These are phyloP conservation scores for Cuculus canorus DNA, from an alignment of 2,797 vertebrate genomes.

Conservation along the genomic window DNA sequence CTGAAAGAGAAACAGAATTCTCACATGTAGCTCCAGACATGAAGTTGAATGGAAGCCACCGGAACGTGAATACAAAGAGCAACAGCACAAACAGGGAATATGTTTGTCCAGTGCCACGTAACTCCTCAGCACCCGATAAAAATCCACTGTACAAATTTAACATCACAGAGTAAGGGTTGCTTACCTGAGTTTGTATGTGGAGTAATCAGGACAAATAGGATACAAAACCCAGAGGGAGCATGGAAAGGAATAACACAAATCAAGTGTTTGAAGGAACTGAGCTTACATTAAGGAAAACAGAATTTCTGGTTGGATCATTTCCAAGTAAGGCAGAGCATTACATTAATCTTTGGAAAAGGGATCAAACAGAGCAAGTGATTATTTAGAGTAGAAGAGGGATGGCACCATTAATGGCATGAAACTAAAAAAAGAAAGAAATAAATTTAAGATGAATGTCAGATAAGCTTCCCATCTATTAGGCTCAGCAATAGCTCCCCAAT, in stretches of 20 bases:
- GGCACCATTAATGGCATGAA: conserved; percentile 43
- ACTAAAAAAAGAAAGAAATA: conserved; percentile 40
- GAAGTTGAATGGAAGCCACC: background rate
- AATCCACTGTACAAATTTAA: background rate
- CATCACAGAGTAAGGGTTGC: background rate
- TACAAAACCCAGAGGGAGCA: conserved; percentile 20
- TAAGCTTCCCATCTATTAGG: conserved; percentile 64
- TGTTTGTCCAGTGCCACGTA: background rate
- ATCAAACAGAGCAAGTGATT: conserved; percentile 59
- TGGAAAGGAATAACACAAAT: conserved; percentile 60
- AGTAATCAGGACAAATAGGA: background rate
- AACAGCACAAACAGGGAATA: background rate
- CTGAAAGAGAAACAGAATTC: background rate
- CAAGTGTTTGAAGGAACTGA: conserved; percentile 17
- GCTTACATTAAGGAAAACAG: conserved; percentile 36
- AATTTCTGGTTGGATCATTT: conserved; percentile 17
- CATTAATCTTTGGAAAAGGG: conserved; percentile 44
- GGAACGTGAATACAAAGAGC: background rate
- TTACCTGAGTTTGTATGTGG: conserved; percentile 24
- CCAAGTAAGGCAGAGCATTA: conserved; percentile 23
- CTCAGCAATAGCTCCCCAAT: conserved; percentile 56
- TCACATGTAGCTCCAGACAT: background rate
- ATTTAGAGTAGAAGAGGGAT: conserved; percentile 43
- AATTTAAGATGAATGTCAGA: conserved; percentile 68
- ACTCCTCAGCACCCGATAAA: background rate